A percentile compares a stretch with the other conserved stretches of the same genome.
Conservation (phyloP, 2,113 vertebrate genomes). For the Halichoerus grypus region DNA sequence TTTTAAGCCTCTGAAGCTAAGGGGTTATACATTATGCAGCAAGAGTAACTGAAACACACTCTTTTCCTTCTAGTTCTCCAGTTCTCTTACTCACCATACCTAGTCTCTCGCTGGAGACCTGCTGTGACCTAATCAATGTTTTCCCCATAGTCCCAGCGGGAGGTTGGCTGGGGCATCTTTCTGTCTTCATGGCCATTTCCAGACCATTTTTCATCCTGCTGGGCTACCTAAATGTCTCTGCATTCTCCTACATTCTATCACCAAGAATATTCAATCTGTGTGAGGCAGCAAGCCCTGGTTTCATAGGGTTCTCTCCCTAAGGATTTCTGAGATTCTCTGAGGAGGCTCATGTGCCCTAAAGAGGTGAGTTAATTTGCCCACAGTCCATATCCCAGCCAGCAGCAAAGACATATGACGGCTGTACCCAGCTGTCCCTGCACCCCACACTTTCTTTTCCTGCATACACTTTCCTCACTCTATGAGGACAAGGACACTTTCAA, state of each 20-base stretch:
- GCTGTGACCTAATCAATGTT: not conserved
- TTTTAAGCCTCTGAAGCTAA: not conserved
- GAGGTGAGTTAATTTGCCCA: not conserved
- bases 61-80: not conserved
- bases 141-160: not conserved
- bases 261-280: not conserved
- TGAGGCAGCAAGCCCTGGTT: not conserved
- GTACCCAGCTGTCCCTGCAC: not conserved
- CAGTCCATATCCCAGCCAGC: not conserved
- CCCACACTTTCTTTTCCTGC: not conserved
- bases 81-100: constrained; percentile 23
- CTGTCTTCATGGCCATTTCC: not conserved
- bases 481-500: not conserved
- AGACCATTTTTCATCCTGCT: not conserved
- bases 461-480: not conserved
- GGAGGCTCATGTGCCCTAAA: not conserved
- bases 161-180: not conserved
- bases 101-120: not conserved
- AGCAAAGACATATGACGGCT: not conserved
- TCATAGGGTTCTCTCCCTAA: not conserved
- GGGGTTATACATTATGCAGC: not conserved
- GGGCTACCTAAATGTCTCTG: not conserved
- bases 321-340: not conserved
- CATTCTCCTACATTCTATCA: not conserved
- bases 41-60: not conserved